phyloP scores from a whole-genome alignment of 2,113 vertebrate genomes.

The Petroica traversi region DNA sequence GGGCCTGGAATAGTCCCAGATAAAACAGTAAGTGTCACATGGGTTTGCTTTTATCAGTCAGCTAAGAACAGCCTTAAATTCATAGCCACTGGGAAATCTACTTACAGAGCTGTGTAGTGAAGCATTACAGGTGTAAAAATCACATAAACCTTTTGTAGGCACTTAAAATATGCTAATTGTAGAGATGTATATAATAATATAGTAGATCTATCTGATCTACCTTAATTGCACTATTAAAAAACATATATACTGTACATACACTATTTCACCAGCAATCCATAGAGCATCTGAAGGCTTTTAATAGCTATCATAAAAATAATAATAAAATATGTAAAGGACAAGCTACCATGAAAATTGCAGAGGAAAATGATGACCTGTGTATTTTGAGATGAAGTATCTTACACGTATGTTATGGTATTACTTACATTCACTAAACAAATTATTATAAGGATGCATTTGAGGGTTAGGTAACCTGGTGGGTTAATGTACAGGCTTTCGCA shows the following conservation, averaged over 20 bases:
- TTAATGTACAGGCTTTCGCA: not conserved
- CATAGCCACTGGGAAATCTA: not conserved
- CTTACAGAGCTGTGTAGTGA: not conserved
- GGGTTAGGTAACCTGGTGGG: not conserved
- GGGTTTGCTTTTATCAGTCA: not conserved
- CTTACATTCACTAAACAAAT: not conserved
- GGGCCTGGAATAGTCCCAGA: not conserved
- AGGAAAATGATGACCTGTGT: not conserved
- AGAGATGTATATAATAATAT: not conserved
- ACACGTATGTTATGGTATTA: not conserved
- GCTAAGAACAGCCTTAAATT: not conserved
- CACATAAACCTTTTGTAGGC: not conserved
- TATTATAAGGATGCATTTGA: not conserved
- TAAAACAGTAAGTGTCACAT: not conserved
- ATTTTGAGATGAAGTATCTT: not conserved
- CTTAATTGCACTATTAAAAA: conserved; percentile 35
- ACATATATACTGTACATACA: not conserved
- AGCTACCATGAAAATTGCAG: not conserved
- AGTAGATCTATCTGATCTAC: not conserved
- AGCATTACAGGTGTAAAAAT: not conserved
- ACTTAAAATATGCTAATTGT: not conserved
- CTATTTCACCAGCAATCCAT: not conserved
- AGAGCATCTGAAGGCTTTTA: not conserved
- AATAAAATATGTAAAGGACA: conserved; percentile 11
- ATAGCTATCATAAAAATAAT: not conserved